Evolutionary conservation across 2,888 invertebrate species (phyloP), one percentile per base, ranked within the genome.

Genomic region (Mimachlamys varia): DNA sequence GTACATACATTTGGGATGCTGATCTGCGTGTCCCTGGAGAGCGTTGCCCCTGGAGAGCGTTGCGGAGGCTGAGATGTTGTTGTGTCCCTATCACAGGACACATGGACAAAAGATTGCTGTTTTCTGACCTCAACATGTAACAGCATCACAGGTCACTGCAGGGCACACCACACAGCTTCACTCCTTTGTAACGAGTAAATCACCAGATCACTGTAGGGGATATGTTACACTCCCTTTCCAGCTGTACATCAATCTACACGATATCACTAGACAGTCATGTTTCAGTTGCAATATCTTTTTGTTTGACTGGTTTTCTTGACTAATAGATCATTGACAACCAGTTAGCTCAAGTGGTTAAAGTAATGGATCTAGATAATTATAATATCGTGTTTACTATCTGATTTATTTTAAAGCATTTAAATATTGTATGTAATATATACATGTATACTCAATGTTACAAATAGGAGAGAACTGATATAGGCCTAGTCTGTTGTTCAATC

Each of bases 141-240:
- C 76, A 76, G 76, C 27, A 76, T 76, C 58, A 53, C 53, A 53
- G 53, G 53, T 53, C 76, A 76, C 76, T 76, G 76, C 22, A 33
- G 4, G 27, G 76, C 33, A 76, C 33, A 76, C 5, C 53, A 15
- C 19, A 33, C 76, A 33, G 5, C 13, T 27, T 33, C 27, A 76
- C 33, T 76, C 76, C 4, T 33, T 76, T 76, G 10, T 76, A n/a
- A 76, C 12, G 76, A 76, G 76, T 33, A 76, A n/a, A 33, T 76
- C 33, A 12, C 76, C 33, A 0, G 3, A 15, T 76, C 76, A 76
- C 76, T 76, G 76, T 15, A 27, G 33, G 76, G 76, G 76, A 76
- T 76, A 33, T 2, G 27, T 12, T 15, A 33, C 7, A 76, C 27
- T 22, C 33, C 27, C 27, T 33, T 76, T 33, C 5, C 7, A 76